Percentiles rank a stretch among this genome's conserved stretches.
phyloP scores from a whole-genome alignment of 2,888 invertebrate species.

The Glaucopsyche alexis region DNA sequence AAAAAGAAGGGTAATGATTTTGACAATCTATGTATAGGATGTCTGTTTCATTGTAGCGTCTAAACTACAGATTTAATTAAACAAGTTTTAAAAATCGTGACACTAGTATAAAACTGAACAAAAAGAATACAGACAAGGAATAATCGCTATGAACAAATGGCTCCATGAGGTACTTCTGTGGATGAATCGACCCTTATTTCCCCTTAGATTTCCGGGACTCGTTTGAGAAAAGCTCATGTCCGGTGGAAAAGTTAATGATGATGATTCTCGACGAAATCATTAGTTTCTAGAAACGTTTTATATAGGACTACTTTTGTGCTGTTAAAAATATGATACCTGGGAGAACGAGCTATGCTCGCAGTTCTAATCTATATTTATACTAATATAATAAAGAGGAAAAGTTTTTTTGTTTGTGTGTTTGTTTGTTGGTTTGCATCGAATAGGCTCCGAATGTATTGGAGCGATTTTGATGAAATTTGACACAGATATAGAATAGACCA shows the following conservation, averaged over 20 bases:
- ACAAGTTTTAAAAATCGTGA: background rate
- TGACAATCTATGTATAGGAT: too few species aligned
- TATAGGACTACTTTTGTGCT: background rate
- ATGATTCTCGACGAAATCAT: constrained; percentile 16
- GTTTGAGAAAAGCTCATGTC: constrained; percentile 19
- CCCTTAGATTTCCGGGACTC: constrained; percentile 14
- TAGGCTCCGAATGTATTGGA: too few species aligned
- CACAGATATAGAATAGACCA: too few species aligned
- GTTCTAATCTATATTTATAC: too few species aligned
- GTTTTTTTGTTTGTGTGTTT: too few species aligned
- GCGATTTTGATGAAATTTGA: too few species aligned
- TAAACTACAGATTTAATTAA: too few species aligned
- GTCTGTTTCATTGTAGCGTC: too few species aligned
- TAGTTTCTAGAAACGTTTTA: constrained; percentile 9
- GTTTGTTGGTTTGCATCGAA: too few species aligned
- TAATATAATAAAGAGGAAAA: too few species aligned
- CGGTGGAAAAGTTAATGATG: constrained; percentile 16
- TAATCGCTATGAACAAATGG: constrained; percentile 28
- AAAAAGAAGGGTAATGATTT: too few species aligned
- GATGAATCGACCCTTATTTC: constrained; percentile 19
- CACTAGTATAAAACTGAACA: background rate
- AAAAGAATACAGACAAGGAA: constrained; percentile 18
- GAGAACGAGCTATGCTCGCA: too few species aligned
- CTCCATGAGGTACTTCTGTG: constrained; percentile 16
- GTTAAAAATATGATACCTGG: background rate